Evolutionary conservation across 2,888 invertebrate genomes (phyloP).

Genomic region (Marasmarcha lunaedactyla): DNA sequence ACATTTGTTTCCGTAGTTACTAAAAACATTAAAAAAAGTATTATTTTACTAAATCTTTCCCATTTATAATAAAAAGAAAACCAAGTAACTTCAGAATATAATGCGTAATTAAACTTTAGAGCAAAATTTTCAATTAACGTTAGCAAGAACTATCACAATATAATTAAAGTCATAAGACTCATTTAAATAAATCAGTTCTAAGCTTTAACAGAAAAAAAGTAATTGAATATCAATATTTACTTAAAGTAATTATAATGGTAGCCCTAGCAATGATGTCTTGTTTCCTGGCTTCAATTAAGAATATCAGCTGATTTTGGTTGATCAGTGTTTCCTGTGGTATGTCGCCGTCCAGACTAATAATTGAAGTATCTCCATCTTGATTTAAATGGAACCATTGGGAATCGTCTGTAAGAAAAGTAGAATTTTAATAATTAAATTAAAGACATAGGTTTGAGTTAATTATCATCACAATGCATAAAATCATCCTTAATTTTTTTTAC

Average conservation of each 20-base stretch:
- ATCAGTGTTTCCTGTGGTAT: constrained; percentile 12
- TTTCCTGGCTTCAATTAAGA: constrained; percentile 15
- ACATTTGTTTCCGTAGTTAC: constrained; percentile 11
- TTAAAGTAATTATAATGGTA: constrained; percentile 8
- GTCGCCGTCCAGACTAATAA: constrained; percentile 5
- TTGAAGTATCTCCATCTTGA: constrained; percentile 7
- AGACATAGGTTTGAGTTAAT: no score
- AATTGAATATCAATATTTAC: no score
- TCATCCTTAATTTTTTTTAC: constrained; percentile 14
- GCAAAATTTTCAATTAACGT: no score
- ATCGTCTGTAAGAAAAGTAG: constrained; percentile 15
- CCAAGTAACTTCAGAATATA: no score
- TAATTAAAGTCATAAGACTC: no score
- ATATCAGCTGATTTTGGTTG: constrained; percentile 16
- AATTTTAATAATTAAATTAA: not conserved
- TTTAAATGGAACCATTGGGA: constrained; percentile 9
- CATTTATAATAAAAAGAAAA: no score
- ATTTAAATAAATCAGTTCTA: no score
- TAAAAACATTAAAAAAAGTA: constrained; percentile 8
- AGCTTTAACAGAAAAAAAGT: no score
- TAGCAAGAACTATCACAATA: no score
- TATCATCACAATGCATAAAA: no score
- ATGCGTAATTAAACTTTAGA: no score
- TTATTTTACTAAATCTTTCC: no score
- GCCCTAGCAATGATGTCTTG: constrained; percentile 10